A percentile compares a stretch with the other conserved stretches of the same genome.
Evolutionary conservation across 2,888 invertebrate genomes (phyloP).

Genomic region (Rhabditophanes sp.): DNA sequence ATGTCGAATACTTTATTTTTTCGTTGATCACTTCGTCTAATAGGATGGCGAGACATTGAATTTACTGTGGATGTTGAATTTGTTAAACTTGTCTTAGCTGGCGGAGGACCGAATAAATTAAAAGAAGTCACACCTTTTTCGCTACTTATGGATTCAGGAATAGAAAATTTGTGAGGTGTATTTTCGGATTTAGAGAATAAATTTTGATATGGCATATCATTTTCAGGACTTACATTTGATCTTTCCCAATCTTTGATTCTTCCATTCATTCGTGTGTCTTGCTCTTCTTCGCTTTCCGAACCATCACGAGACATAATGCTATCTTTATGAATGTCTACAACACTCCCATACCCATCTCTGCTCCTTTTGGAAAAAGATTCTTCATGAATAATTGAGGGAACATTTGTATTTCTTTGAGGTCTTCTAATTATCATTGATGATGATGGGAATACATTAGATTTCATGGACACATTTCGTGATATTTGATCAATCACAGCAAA

Average conservation of each 20-base stretch:
- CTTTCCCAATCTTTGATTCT: constrained; percentile 9
- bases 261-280: constrained; percentile 14
- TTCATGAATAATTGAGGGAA: too few relatives aligned
- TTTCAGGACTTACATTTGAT: not conserved
- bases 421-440: constrained; percentile 14
- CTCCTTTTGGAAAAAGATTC: constrained; percentile 2
- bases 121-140: constrained; percentile 11
- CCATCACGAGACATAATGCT: too few relatives aligned
- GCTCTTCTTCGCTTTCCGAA: constrained; percentile 5
- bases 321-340: not conserved
- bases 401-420: too few relatives aligned
- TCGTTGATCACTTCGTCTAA: constrained; percentile 10
- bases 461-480: constrained; percentile 33
- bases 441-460: constrained; percentile 12
- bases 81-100: constrained; percentile 7
- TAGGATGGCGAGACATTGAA: constrained; percentile 4
- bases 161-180: constrained; percentile 3
- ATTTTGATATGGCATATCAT: not conserved
- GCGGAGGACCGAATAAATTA: constrained; percentile 29
- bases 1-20: constrained; percentile 11
- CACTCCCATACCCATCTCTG: constrained; percentile 7
- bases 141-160: constrained; percentile 3
- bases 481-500: constrained; percentile 23
- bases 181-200: not conserved
- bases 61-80: constrained; percentile 5